Conservation (phyloP, 35 echinoderm and acorn worm genomes). For the Acanthaster planci region DNA sequence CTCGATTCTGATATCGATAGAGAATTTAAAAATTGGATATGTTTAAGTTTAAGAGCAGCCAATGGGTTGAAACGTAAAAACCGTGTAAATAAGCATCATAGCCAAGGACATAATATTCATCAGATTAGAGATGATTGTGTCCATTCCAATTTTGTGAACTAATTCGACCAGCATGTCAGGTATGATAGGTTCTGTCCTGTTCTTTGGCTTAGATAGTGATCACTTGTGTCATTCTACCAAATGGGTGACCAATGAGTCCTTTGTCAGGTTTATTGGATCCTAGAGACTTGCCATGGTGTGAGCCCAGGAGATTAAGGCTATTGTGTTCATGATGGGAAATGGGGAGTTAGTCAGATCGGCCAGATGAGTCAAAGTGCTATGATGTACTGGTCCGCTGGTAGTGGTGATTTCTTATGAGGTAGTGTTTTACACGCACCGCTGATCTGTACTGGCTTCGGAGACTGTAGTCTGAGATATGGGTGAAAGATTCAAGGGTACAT, state of each 20-base stretch:
- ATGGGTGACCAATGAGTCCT: not conserved
- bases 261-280: slow-evolving; percentile 39
- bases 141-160: not conserved
- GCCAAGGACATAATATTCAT: not conserved
- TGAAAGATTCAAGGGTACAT: no score
- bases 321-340: not conserved
- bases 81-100: slow-evolving; percentile 15
- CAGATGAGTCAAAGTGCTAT: not conserved
- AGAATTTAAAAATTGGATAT: not conserved
- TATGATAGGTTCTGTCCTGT: not conserved
- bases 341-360: not conserved
- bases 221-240: not conserved
- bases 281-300: not conserved
- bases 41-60: not conserved
- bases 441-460: no score
- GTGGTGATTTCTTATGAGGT: not conserved
- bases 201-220: not conserved
- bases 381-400: not conserved
- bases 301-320: slow-evolving; percentile 19
- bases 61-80: slow-evolving; percentile 35
- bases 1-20: not conserved
- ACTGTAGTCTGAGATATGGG: no score
- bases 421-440: no score
- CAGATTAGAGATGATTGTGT: not conserved
- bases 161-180: not conserved